Evolutionary conservation across 2,888 invertebrate genomes (phyloP), one percentile per base, ranked within the genome.

Genomic region (Trachelus tabidus): DNA sequence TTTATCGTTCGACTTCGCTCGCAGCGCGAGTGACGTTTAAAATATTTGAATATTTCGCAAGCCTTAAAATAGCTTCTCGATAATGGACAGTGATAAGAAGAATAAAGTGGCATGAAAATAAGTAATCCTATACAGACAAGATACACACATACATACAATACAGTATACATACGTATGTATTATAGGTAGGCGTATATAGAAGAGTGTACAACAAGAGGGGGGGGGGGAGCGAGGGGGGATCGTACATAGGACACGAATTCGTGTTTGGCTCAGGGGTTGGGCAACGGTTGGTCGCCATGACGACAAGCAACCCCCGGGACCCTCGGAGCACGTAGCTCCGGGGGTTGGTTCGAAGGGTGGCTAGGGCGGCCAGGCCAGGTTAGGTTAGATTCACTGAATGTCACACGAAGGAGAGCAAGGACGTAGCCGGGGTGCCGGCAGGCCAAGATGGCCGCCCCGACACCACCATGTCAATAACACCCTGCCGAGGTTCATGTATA

Each of bases 391-490:
- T 83, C 83, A 82, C 83, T 86, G 87, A 89, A 88, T 90, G 90
- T 90, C 90, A 90, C 89, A 88, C 89, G 89, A 89, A 87, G 85
- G 88, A 89, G 87, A 89, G 88, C 89, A 90, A 88, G 88, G 87
- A 89, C 85, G 83, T 37, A 83, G 69, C 76, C 74, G 81, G 81
- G 82, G 80, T 82, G 81, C 79, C 80, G 83, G 80, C 85, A 83
- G 87, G 86, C 89, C 90, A 91, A 91, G 91, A 91, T 91, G 91
- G 91, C 91, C 90, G 89, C 85, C 87, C 85, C 90, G 88, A 90
- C 90, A 90, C 90, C 90, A 90, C 89, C 91, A 90, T 91, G 90
- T 91, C 91, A 91, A 91, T 91, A 91, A 90, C 90, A 90, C 89
- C 88, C 90, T 88, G 87, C 84, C 86, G 84, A 85, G 81, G 82